phyloP scores from a whole-genome alignment of 2,888 invertebrate species.

The Biston betularia region DNA sequence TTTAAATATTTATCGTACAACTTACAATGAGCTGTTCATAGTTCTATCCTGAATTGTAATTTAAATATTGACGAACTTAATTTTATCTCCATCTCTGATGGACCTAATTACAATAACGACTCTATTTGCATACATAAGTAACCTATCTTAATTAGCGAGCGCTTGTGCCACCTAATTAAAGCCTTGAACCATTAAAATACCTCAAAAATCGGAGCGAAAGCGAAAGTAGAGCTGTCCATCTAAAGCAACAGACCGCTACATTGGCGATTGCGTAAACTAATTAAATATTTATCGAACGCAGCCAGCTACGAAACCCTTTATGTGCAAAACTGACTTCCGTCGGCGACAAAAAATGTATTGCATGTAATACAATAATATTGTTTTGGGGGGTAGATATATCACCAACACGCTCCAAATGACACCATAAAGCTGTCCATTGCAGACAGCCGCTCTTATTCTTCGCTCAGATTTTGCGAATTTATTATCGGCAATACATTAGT shows the following conservation, averaged over 20 bases:
- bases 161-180: conserved; percentile 37
- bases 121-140: conserved; percentile 25
- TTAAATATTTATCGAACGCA: conserved; percentile 57
- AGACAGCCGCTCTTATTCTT: no score
- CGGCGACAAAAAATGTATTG: conserved; percentile 57
- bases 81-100: conserved; percentile 9
- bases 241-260: conserved; percentile 35
- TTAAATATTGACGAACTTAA: conserved; percentile 7
- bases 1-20: background rate
- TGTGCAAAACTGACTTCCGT: conserved; percentile 64
- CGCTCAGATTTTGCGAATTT: no score
- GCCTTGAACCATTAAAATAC: conserved; percentile 37
- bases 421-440: no score
- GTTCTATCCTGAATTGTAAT: background rate
- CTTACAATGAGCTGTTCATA: no score
- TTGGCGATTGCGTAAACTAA: conserved; percentile 47
- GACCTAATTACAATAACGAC: conserved; percentile 23
- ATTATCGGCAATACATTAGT: no score
- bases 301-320: conserved; percentile 60
- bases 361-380: conserved; percentile 33
- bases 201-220: conserved; percentile 33
- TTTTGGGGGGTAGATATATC: no score
- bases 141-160: conserved; percentile 32
- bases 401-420: no score
- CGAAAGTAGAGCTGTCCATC: conserved; percentile 40